Conservation (phyloP, 2,113 vertebrate species). For the Seriola rivoliana region DNA sequence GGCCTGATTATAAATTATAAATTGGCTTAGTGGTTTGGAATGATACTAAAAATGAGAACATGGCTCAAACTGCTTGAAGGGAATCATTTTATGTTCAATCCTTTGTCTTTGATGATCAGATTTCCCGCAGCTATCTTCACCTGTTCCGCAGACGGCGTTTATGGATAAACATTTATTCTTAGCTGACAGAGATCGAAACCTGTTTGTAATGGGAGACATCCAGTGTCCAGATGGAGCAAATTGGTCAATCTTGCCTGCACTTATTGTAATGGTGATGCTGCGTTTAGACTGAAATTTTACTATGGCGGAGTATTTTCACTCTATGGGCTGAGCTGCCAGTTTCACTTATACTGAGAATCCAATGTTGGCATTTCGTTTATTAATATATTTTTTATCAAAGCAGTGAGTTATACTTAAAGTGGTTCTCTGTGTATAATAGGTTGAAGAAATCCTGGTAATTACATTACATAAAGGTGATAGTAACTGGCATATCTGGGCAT, state of each 20-base stretch:
- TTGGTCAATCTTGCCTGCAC: not conserved
- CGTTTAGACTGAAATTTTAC: constrained; percentile 21
- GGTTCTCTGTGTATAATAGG: not conserved
- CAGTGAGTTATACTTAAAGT: not conserved
- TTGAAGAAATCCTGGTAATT: too few relatives aligned
- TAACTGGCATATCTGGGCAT: too few relatives aligned
- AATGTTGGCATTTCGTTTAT: not conserved
- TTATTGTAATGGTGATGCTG: not conserved
- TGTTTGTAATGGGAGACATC: constrained; percentile 35
- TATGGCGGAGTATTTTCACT: constrained; percentile 14
- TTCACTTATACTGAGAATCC: not conserved
- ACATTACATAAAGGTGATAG: too few relatives aligned
- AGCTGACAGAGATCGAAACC: constrained; percentile 47
- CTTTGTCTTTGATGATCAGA: constrained; percentile 43
- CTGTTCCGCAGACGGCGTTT: constrained; percentile 46
- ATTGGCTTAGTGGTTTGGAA: constrained; percentile 27
- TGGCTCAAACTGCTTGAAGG: constrained; percentile 12
- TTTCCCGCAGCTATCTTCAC: constrained; percentile 39
- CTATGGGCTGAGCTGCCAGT: not conserved
- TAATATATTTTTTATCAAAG: not conserved
- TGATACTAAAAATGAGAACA: constrained; percentile 30
- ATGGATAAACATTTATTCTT: constrained; percentile 56
- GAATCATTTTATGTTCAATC: constrained; percentile 29
- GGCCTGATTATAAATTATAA: constrained; percentile 12
- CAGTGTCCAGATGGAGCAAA: constrained; percentile 50